phyloP scores from a whole-genome alignment of 2,113 vertebrate species.

The Podilymbus podiceps region DNA sequence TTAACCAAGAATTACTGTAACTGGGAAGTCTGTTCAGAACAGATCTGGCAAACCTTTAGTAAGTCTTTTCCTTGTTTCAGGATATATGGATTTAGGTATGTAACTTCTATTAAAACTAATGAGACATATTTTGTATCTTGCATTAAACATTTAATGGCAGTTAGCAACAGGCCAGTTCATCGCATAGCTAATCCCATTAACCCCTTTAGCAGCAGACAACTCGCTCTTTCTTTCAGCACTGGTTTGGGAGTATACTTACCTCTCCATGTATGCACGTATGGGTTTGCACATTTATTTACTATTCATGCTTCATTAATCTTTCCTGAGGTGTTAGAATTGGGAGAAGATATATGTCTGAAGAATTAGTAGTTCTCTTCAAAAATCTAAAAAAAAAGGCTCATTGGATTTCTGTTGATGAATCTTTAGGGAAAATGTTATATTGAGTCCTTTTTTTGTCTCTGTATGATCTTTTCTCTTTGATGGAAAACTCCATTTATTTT shows the following conservation, averaged over 20 bases:
- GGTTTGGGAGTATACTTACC: neutral
- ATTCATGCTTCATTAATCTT: neutral
- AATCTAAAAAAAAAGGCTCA: neutral
- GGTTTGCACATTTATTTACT: neutral
- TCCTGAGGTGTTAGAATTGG: neutral
- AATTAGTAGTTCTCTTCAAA: neutral
- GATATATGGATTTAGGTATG: neutral
- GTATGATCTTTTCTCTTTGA: neutral
- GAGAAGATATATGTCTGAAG: neutral
- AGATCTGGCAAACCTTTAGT: neutral
- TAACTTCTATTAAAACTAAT: neutral
- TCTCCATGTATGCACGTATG: fast-evolving
- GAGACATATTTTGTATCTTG: neutral
- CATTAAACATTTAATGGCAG: neutral
- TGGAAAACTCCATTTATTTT: conserved; percentile 7
- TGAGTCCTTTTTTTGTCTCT: neutral
- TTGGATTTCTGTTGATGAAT: neutral
- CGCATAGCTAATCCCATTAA: neutral
- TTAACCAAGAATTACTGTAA: neutral
- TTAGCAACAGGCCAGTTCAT: neutral
- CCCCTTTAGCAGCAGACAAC: neutral
- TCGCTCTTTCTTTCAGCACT: neutral
- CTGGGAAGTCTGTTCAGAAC: neutral
- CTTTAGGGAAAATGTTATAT: neutral
- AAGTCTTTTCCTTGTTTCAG: neutral